Conservation (phyloP, 2,797 vertebrate species). For the Protonibea diacanthus region DNA sequence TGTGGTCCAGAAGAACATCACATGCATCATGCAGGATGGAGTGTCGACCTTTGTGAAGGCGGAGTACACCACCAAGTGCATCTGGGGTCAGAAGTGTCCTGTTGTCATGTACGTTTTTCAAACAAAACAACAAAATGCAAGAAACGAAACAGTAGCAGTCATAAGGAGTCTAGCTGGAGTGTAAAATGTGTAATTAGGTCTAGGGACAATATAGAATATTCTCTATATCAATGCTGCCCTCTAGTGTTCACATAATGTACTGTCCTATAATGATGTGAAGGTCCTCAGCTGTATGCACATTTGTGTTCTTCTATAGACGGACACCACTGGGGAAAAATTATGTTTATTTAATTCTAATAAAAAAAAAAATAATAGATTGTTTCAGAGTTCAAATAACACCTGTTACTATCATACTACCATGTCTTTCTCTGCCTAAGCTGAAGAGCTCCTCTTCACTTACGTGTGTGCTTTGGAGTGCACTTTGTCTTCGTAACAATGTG, state of each 20-base stretch:
- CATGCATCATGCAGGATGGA: conserved; percentile 94
- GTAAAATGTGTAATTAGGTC: background rate
- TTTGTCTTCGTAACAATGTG: too few species aligned
- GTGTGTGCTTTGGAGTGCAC: too few species aligned
- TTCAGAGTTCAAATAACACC: too few species aligned
- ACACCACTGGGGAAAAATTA: background rate
- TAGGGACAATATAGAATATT: background rate
- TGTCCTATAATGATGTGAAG: background rate
- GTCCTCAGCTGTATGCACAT: conserved; percentile 11
- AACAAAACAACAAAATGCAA: background rate
- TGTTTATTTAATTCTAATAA: conserved; percentile 4
- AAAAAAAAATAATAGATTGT: background rate
- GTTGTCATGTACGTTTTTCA: conserved; percentile 90
- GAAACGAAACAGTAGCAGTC: background rate
- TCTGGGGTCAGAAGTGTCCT: conserved; percentile 96
- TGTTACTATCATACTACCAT: too few species aligned
- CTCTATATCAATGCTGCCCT: conserved; percentile 66
- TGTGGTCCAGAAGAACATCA: conserved; percentile 95
- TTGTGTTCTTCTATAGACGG: conserved; percentile 7
- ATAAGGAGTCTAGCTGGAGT: background rate
- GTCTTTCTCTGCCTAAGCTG: too few species aligned
- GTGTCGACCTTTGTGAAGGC: conserved; percentile 92
- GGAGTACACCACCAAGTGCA: conserved; percentile 94
- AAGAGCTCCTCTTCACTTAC: too few species aligned
- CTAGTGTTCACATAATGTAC: conserved; percentile 65